Percentiles rank a stretch among this genome's conserved stretches.
phyloP scores from a whole-genome alignment of 2,888 invertebrate genomes.

The Tetranychus piercei region DNA sequence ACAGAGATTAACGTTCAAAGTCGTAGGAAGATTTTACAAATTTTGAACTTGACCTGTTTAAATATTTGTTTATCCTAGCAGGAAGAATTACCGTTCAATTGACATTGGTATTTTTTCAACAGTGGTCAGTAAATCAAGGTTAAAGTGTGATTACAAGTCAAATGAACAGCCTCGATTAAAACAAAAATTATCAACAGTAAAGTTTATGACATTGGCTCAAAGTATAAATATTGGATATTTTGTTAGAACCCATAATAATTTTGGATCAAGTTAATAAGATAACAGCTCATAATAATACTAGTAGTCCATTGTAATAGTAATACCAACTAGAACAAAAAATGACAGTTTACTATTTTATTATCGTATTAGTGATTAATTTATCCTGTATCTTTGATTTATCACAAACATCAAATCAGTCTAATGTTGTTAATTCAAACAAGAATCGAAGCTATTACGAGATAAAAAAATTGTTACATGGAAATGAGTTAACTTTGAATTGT shows the following conservation, averaged over 20 bases:
- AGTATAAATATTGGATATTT: background rate
- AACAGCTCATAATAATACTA: background rate
- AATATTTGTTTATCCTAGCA: background rate
- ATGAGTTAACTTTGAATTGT: background rate
- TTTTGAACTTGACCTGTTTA: background rate
- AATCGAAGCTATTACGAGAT: background rate
- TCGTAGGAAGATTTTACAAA: too few species aligned
- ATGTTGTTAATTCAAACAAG: background rate
- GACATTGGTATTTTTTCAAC: background rate
- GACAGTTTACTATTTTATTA: too few species aligned
- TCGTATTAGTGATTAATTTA: background rate
- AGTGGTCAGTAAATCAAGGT: background rate
- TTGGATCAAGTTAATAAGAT: background rate
- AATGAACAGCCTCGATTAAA: background rate
- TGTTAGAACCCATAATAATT: background rate
- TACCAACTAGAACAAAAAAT: too few species aligned
- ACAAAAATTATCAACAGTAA: background rate
- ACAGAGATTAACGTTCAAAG: background rate
- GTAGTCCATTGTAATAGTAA: too few species aligned
- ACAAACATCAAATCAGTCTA: background rate
- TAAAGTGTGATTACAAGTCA: background rate
- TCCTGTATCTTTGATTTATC: background rate
- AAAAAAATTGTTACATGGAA: background rate
- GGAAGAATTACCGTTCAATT: background rate
- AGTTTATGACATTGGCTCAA: background rate